These are phyloP conservation scores for Phyllotis vaccarum DNA, from an alignment of 2,797 vertebrate species.

Conservation along the genomic window DNA sequence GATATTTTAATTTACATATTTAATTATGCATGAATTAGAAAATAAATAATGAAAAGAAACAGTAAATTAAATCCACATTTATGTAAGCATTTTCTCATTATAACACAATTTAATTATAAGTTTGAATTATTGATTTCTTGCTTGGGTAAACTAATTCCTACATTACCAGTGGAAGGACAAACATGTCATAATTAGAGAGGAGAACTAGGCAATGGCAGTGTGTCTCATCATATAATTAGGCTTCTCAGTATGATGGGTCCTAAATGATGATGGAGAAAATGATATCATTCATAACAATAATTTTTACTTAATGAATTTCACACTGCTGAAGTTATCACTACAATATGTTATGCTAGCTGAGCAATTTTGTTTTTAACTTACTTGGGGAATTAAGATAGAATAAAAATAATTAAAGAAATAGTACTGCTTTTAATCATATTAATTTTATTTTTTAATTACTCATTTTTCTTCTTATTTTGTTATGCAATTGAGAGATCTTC, in stretches of 20 bases:
- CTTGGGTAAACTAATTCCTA: conserved; percentile 84
- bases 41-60: conserved; percentile 78
- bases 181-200: conserved; percentile 83
- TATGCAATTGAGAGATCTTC: not conserved
- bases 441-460: not conserved
- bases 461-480: not conserved
- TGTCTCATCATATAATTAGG: conserved; percentile 85
- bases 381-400: conserved; percentile 52
- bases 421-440: not conserved
- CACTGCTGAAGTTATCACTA: conserved; percentile 64
- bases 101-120: conserved; percentile 81
- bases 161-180: conserved; percentile 82
- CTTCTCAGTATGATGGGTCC: conserved; percentile 81
- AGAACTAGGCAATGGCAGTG: conserved; percentile 77
- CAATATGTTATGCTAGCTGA: conserved; percentile 35
- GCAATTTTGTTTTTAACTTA: conserved; percentile 68
- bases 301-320: conserved; percentile 76
- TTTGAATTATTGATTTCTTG: conserved; percentile 86
- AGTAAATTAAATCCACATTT: conserved; percentile 64
- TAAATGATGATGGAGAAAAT: conserved; percentile 80
- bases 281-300: conserved; percentile 77
- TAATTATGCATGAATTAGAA: conserved; percentile 41
- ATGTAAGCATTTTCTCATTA: conserved; percentile 70
- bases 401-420: conserved; percentile 14
- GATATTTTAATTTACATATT: conserved; percentile 59